Evolutionary conservation across 2,888 invertebrate genomes (phyloP), one percentile per base, ranked within the genome.

Genomic region (Biston stratarius): DNA sequence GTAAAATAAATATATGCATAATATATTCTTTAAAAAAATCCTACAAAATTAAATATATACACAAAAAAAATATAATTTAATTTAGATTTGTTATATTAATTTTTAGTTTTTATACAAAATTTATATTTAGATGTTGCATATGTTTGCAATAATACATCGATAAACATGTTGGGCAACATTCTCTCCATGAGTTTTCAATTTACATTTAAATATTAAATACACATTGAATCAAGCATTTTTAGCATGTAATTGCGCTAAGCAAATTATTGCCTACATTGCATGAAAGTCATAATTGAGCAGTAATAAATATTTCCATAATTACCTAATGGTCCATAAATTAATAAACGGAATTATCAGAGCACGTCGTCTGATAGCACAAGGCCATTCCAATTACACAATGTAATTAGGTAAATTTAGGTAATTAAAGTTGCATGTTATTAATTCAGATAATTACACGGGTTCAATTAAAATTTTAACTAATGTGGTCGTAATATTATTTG

Each of bases 261-360:
- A 15, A 3, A 7, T 49, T 24, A 49, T 42, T 33, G n/a, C 42
- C 12, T 58, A 12, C 24, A 48, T 66, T 66, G 47, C 61, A 47
- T 47, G 51, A 52, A 36, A 59, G 44, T 49, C n/a, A n/a, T 63
- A 63, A 67, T 56, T 63, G 45, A 24, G 7, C 40, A 24, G 24
- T 57, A 36, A 67, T 48, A 61, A 24, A 24, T 33, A 24, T n/a
- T 49, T 61, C 45, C 47, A 56, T 63, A 64, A 55, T 52, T 63
- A 14, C 49, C 8, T n/a, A 62, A 42, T 61, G 55, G 59, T 65
- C 61, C 40, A 64, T 38, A 49, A 40, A 65, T 61, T 57, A 58
- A 45, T 52, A 63, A 68, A 64, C 58, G 58, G 14, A 77, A 65
- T 82, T 83, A 85, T 74, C 77, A 86, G 88, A 87, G 85, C 87